These are phyloP conservation scores for Camponotus vicinus DNA, from an alignment of 1,140 invertebrate species.

Conservation along the genomic window DNA sequence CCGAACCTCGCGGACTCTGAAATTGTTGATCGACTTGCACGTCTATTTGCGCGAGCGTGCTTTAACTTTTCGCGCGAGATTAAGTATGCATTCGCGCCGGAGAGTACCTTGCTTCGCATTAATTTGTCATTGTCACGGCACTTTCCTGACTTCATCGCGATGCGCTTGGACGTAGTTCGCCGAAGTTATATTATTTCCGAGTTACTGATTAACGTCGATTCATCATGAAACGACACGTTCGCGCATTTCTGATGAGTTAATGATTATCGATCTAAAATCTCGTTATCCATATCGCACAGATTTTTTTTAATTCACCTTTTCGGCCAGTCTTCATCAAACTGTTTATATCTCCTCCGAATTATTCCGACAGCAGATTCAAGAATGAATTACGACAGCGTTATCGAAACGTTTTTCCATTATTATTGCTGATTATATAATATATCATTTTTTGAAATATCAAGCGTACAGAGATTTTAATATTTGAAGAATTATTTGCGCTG, in stretches of 20 bases:
- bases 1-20: constrained; percentile 1
- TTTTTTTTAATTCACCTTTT: not conserved
- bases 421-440: not conserved
- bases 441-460: not conserved
- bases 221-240: constrained; percentile 19
- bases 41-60: constrained; percentile 17
- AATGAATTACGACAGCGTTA: constrained; percentile 6
- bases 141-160: not conserved
- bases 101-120: constrained; percentile 28
- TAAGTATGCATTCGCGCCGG: constrained; percentile 25
- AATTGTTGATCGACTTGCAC: constrained; percentile 29
- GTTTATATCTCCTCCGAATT: not conserved
- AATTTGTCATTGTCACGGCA: constrained; percentile 60
- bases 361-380: not conserved
- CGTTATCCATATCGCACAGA: not conserved
- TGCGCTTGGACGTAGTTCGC: constrained; percentile 20
- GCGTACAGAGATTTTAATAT: constrained; percentile 19
- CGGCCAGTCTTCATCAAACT: not conserved
- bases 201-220: constrained; percentile 44
- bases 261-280: constrained; percentile 22
- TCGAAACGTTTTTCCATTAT: not conserved
- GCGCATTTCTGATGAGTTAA: constrained; percentile 8
- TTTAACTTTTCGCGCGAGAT: constrained; percentile 29
- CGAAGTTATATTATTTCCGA: constrained; percentile 23
- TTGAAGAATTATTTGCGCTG: not conserved